Conservation (phyloP, 2,113 vertebrate genomes). For the Eolophus roseicapilla region DNA sequence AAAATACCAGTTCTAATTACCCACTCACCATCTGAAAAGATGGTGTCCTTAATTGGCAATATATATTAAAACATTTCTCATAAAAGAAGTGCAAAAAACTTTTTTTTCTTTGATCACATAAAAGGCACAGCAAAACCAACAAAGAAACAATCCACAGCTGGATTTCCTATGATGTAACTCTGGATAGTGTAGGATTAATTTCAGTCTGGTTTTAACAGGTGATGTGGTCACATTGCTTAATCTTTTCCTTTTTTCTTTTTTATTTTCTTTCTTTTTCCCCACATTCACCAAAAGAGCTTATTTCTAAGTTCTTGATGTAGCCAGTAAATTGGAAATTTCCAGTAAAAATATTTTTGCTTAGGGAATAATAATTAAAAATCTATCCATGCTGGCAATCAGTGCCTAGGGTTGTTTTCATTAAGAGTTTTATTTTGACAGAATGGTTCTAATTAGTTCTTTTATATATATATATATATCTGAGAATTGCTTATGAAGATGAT, state of each 20-base stretch:
- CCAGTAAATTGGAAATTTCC: not conserved
- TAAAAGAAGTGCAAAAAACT: not conserved
- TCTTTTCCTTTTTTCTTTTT: not conserved
- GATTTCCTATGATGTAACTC: not conserved
- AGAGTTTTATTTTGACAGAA: not conserved
- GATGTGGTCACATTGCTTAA: not conserved
- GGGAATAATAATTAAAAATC: not conserved
- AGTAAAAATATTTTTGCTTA: not conserved
- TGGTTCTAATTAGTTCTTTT: not conserved
- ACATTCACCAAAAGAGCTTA: not conserved
- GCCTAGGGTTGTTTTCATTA: not conserved
- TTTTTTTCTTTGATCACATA: not conserved
- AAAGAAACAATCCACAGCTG: not conserved
- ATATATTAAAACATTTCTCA: not conserved
- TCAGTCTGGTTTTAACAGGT: not conserved
- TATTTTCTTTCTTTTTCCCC: not conserved
- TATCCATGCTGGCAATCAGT: not conserved
- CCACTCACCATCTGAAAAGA: not conserved
- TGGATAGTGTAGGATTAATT: not conserved
- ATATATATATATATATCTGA: not conserved
- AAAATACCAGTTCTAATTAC: not conserved
- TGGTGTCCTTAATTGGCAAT: not conserved
- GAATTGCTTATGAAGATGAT: not conserved
- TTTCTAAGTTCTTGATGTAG: not conserved
- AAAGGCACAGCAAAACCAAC: not conserved